Base-by-base conservation (phyloP, 1,140 invertebrate genomes). In the Anadara kagoshimensis region DNA sequence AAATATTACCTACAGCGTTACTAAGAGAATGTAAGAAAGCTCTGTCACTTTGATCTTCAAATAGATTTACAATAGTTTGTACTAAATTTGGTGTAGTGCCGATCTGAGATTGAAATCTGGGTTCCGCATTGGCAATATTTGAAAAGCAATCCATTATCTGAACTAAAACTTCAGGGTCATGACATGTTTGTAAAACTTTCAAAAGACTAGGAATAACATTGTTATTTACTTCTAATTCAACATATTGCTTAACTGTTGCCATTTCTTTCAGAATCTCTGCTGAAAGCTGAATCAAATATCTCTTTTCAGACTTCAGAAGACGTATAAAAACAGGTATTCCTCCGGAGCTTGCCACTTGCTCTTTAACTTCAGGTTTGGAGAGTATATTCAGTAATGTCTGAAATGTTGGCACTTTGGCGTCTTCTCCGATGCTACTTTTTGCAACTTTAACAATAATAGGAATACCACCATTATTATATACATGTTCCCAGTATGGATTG, bases 311-410 rank as follows among this genome's bases (percentile, higher is more conserved):
- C 59, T 86, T 88, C 5, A 88, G 72, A 5, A 83, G 76, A 54
- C 76, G 76, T 11, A 87, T 77, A 59, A 85, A 80, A 14, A 79
- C 75, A n/a, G 78, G 78, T 8, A 86, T 77, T 20, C 85, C 84
- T 7, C 85, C 86, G 29, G 76, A 79, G 47, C 78, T 78, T 8
- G 82, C 74, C 1, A 86, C 59, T 63, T 86, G 85, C 26, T 85
- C 80, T 68, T 86, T 85, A 0, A 87, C 82, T 75, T 86, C 84
- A n/a, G 63, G 57, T 54, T 69, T 69, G 24, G 79, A 73, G 29
- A 87, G 68, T 8, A 89, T 76, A 66, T 88, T 89, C 29, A 88
- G 62, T 29, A 89, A 72, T 11, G 77, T 69, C 36, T 83, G 80
- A 43, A 88, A 76, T 8, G 81, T 75, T 43, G 80, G 84, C 22